Conservation (phyloP, 2,888 invertebrate species). For the Pheosia tremula region DNA sequence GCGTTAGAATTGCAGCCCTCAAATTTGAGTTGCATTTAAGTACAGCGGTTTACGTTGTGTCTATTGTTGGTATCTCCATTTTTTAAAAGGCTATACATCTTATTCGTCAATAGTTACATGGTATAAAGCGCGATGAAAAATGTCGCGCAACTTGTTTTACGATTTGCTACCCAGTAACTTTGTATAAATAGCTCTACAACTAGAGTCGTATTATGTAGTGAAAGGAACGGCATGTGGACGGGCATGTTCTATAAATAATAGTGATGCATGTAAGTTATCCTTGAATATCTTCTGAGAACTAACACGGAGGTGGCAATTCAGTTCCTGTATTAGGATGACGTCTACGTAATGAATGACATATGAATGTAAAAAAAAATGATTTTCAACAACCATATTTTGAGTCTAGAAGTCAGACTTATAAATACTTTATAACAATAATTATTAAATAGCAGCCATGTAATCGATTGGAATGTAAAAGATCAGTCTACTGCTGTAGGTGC, state of each 20-base stretch:
- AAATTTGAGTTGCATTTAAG: no score
- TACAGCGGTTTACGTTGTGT: no score
- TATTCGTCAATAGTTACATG: no score
- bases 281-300: conserved; percentile 2
- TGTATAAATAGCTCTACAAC: neutral
- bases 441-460: no score
- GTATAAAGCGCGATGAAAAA: neutral
- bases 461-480: no score
- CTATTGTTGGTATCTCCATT: no score
- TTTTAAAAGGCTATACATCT: no score
- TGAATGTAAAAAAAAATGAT: neutral
- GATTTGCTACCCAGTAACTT: neutral
- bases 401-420: no score
- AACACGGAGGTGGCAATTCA: neutral
- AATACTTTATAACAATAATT: no score
- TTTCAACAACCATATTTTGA: no score
- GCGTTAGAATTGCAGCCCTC: no score
- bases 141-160: neutral
- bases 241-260: conserved; percentile 3
- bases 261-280: conserved; percentile 1
- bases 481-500: no score
- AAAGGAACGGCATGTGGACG: neutral
- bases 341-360: neutral
- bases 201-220: neutral
- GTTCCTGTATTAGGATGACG: neutral